Evolutionary conservation across 2,797 vertebrate species (phyloP).

Genomic region (Podarcis siculus): DNA sequence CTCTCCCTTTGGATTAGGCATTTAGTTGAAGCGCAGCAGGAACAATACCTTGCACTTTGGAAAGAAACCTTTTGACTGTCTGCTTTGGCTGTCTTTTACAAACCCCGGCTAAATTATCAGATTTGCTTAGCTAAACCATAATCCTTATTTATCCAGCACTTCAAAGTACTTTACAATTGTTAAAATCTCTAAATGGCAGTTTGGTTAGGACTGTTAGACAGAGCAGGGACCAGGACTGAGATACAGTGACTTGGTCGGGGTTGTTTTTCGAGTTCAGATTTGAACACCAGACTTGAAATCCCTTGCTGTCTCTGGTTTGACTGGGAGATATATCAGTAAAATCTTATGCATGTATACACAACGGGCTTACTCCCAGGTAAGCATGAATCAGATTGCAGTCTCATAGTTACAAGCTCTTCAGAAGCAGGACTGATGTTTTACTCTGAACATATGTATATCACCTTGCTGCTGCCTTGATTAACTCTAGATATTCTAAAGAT

Average conservation of each 20-base stretch:
- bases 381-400: too few relatives aligned
- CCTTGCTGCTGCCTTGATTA: not conserved
- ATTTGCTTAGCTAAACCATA: conserved; percentile 7
- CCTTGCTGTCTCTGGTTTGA: not conserved
- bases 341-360: not conserved
- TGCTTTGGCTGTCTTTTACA: not conserved
- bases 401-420: too few relatives aligned
- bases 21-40: conserved; percentile 24
- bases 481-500: not conserved
- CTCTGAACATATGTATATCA: not conserved
- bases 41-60: not conserved
- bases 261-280: not conserved
- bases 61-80: not conserved
- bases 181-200: conserved; percentile 9
- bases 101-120: not conserved
- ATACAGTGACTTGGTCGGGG: not conserved
- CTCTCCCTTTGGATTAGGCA: conserved; percentile 22
- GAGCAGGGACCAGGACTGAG: not conserved
- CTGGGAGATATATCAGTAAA: not conserved
- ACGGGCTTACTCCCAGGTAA: too few relatives aligned
- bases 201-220: conserved; percentile 5
- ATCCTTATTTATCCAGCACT: conserved; percentile 9
- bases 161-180: conserved; percentile 21
- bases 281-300: not conserved
- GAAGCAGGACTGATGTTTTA: not conserved